Evolutionary conservation across 2,888 invertebrate genomes (phyloP), one percentile per base, ranked within the genome.

Genomic region (Polymixis flavicincta): DNA sequence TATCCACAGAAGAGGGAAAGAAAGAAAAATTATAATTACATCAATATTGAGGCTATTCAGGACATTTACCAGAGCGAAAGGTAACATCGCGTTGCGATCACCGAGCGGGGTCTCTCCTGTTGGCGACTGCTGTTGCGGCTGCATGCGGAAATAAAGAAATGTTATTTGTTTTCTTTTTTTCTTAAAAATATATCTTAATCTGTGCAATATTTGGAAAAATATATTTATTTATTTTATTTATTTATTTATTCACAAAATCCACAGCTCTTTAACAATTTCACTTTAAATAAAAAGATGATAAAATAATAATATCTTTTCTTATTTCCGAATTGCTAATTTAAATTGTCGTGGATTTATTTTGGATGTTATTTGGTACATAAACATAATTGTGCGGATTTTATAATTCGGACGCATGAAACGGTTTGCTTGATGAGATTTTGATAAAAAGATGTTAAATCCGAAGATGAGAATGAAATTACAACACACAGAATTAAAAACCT

Each of bases 11-110:
- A 80, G 91, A 90, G 73, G 88, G 87, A 87, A 89, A 88, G 86
- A 89, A 88, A 90, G 88, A 83, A 82, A 83, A 87, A 80, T 72
- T 93, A 94, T 96, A 96, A 95, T 96, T 96, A 96, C 95, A 95
- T 96, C 95, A 88, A 95, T 95, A 95, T 96, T 95, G 87, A 96
- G 95, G 95, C 89, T 96, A 96, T 96, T 96, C 94, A 96, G 95
- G 95, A 93, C 91, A 96, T 95, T 96, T 96, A 96, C 96, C 96
- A 96, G 93, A 90, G 96, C 96, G 93, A 96, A 96, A 87, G 96
- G 96, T 92, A 96, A 92, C 95, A 96, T 95, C 28, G 94, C 87
- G 92, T 92, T 95, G 81, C 96, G 92, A 86, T 96, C 96, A 71
- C 93, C 94, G 72, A 95, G 90, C 76, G 94, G 94, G 55, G 91